Evolutionary conservation across 2,113 vertebrate species (phyloP), one percentile per base, ranked within the genome.

Genomic region (Perca flavescens): DNA sequence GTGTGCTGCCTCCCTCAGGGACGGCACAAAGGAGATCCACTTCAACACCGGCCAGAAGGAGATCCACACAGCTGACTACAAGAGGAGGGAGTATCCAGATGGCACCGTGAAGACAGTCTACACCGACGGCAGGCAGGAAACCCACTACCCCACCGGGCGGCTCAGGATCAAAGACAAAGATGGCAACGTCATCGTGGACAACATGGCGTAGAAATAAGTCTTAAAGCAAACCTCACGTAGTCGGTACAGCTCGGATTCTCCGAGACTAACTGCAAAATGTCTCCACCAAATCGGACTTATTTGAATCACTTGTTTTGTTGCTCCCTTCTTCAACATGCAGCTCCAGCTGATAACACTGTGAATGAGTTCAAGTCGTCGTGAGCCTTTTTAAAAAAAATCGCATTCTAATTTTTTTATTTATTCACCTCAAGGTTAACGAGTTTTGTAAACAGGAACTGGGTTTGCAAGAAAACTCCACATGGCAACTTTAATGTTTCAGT

Each of bases 11-110:
- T 87, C 67, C 74, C 82, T 34, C 88, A 99, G 98, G 64, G 97
- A 99, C 68, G 97, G 98, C 82, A 97, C 93, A 86, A 98, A 97
- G 93, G 93, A 96, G 25, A 99, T 99, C 87, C 96, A 96, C 73
- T 99, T 99, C 91, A 97, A 92, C 93, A 99, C 97, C 0, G 98
- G 98, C 54, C 97, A 99, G 92, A 96, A 94, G 87, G 98, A 99
- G 91, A 88, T 98, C 4, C 98, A 99, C 84, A 99, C 97, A 0
- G 21, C 95, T 0, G 94, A 97, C 49, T 99, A 96, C 90, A 99
- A 99, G 91, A 96, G 96, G 72, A 93, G 98, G 1, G 97, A 99
- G 80, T 99, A 99, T 82, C 97, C 97, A 0, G 98, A 99, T 21
- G 97, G 98, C 7, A 98, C 97, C 0, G 95, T 97, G 71, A 99